These are phyloP conservation scores for Spizella passerina DNA, from an alignment of 2,797 vertebrate genomes.

Conservation along the genomic window DNA sequence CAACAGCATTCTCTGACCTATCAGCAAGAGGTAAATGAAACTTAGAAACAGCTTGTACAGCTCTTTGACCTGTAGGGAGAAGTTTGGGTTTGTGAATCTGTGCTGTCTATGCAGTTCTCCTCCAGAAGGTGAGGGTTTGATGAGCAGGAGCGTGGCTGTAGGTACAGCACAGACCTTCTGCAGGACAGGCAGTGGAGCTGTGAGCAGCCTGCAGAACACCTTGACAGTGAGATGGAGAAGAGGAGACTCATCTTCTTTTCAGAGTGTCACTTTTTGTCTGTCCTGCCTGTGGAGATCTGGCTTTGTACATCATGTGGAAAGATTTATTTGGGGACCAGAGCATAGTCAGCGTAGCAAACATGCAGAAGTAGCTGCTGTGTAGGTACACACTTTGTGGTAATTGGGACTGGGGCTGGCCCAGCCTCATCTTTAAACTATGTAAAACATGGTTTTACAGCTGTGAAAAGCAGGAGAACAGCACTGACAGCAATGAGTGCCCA, in stretches of 20 bases:
- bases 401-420: not conserved
- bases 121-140: not conserved
- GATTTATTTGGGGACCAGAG: not conserved
- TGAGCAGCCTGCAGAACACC: no score
- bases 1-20: not conserved
- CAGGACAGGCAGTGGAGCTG: no score
- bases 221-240: no score
- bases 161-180: not conserved
- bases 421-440: not conserved
- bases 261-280: not conserved
- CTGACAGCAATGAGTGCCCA: not conserved
- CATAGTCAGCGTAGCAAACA: accelerated
- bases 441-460: not conserved
- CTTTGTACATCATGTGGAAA: not conserved
- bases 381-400: not conserved
- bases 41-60: not conserved
- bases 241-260: not conserved
- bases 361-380: not conserved
- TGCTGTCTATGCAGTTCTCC: not conserved
- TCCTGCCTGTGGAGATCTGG: accelerated
- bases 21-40: not conserved
- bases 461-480: not conserved
- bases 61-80: not conserved
- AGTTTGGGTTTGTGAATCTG: not conserved
- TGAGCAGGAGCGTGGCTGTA: accelerated